These are phyloP conservation scores for Schizopygopsis pylzovi DNA, from an alignment of 2,797 vertebrate genomes.

Conservation along the genomic window DNA sequence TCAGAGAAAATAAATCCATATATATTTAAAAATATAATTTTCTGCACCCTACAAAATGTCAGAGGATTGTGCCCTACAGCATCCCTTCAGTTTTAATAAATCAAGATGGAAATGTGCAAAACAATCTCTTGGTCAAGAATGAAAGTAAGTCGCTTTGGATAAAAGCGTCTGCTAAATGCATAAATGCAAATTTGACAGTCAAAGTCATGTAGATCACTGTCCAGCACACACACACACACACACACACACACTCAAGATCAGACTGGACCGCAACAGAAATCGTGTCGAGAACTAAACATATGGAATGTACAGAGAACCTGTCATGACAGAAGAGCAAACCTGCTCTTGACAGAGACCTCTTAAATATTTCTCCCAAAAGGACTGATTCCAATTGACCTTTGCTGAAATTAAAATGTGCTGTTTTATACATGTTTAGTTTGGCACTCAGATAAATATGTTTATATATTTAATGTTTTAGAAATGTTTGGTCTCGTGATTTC, in stretches of 20 bases:
- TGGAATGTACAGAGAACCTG: not conserved
- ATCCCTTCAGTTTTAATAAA: slow-evolving; percentile 26
- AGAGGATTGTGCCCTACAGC: slow-evolving; percentile 5
- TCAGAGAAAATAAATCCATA: slow-evolving; percentile 40
- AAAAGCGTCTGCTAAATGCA: too few species aligned
- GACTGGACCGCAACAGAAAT: not conserved
- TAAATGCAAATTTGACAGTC: not conserved
- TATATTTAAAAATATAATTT: slow-evolving; percentile 33
- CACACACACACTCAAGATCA: not conserved
- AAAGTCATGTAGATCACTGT: not conserved
- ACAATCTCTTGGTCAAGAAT: not conserved
- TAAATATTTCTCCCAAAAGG: not conserved
- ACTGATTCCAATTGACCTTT: not conserved
- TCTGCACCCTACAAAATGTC: not conserved
- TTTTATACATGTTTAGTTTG: not conserved
- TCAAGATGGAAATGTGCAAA: slow-evolving; percentile 38
- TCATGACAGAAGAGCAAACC: not conserved
- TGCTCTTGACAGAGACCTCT: not conserved
- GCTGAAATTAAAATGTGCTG: too few species aligned
- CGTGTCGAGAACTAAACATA: not conserved
- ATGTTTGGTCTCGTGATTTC: not conserved
- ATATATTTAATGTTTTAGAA: not conserved
- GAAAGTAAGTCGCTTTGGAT: too few species aligned
- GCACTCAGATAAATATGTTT: not conserved
- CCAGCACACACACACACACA: not conserved